Evolutionary conservation across 2,113 vertebrate species (phyloP), one percentile per base, ranked within the genome.

Genomic region (Leptocoma aspasia): DNA sequence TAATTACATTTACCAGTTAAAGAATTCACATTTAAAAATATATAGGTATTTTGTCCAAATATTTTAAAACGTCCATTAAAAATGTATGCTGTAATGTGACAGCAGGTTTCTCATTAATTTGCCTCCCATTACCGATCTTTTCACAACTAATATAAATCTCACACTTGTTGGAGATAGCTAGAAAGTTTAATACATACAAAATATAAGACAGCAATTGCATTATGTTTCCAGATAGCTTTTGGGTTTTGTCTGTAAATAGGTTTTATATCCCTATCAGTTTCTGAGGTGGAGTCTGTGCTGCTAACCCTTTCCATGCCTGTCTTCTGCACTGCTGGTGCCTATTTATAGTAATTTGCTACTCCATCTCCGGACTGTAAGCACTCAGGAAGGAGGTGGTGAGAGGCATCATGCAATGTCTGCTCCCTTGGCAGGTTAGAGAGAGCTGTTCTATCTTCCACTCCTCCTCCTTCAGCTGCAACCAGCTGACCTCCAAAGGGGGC

Each of bases 1-100:
- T 98, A 98, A 98, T 98, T 98, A 96, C 94, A 44, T 98, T 98
- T 98, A 98, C 97, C 86, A 98, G 97, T 97, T 98, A 95, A 97
- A 98, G 91, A 97, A 97, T 96, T 97, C 94, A 85, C 97, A 95
- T 97, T 98, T 96, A 86, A 98, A 97, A 97, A 95, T 89, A 85
- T 52, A 78, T 82, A 95, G 94, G 95, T 98, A 96, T 97, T 98
- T 97, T 98, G 98, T 98, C 97, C 97, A 98, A 98, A 98, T 98
- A 97, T 98, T 98, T 98, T 95, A 98, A 98, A 97, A 96, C 69
- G 89, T 92, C 76, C 54, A 20, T 97, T 97, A 96, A 97, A 97
- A 97, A 97, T 17, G 31, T 96, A 72, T 88, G 82, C 84, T 60
- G 73, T 82, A 94, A 96, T 82, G 73, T 98, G 97, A 98, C 98